Evolutionary conservation across 2,888 invertebrate genomes (phyloP).

Genomic region (Bimastos eiseni): DNA sequence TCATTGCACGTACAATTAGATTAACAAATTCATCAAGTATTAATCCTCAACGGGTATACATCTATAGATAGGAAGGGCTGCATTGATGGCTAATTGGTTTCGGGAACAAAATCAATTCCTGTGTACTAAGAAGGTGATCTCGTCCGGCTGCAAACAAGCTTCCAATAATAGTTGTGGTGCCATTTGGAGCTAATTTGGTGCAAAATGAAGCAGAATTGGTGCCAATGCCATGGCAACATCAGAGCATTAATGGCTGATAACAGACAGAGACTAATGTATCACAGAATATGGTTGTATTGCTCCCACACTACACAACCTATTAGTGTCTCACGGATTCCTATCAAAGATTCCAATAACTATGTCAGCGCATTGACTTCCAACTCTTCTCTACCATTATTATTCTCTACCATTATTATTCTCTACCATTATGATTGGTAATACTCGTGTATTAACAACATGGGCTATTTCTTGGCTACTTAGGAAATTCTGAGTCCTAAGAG

Average conservation of each 20-base stretch:
- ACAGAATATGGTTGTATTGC: not conserved
- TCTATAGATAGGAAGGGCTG: not conserved
- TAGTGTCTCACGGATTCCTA: too few species aligned
- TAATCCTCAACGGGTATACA: not conserved
- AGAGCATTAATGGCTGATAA: not conserved
- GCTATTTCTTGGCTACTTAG: too few species aligned
- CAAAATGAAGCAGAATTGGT: constrained; percentile 3
- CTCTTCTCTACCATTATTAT: too few species aligned
- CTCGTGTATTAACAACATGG: too few species aligned
- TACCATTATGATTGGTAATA: too few species aligned
- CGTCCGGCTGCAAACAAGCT: not conserved
- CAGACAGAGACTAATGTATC: not conserved
- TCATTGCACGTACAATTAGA: not conserved
- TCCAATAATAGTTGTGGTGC: not conserved
- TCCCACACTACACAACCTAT: not conserved
- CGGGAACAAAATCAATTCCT: not conserved
- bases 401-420: too few species aligned
- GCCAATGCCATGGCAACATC: constrained; percentile 7
- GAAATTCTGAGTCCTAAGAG: too few species aligned
- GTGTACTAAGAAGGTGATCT: not conserved
- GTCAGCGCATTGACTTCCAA: too few species aligned
- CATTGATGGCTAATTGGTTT: not conserved
- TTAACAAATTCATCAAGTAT: not conserved
- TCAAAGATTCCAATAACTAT: too few species aligned
- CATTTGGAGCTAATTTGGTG: not conserved